Evolutionary conservation across 2,113 vertebrate species (phyloP).

Genomic region (Microcebus lehilahytsara): DNA sequence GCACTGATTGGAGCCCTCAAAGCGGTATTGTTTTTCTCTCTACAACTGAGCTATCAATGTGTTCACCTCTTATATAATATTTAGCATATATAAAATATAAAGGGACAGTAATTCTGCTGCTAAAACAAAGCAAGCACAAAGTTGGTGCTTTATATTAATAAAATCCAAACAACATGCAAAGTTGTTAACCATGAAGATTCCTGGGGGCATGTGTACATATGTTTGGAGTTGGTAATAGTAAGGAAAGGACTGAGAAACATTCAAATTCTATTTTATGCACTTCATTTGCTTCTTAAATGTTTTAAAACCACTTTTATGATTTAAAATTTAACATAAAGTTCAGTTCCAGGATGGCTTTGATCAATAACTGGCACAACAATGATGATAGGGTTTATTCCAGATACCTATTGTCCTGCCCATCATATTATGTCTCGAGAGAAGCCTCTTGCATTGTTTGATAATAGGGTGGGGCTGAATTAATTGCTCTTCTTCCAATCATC

Average conservation of each 20-base stretch:
- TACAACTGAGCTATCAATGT: neutral
- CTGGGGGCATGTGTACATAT: neutral
- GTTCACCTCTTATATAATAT: neutral
- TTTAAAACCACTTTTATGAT: neutral
- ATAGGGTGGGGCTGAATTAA: neutral
- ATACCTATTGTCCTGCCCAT: neutral
- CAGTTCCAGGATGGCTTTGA: neutral
- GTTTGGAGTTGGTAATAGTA: neutral
- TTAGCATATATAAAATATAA: neutral
- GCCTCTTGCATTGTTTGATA: neutral
- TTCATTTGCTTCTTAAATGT: neutral
- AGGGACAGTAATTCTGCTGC: neutral
- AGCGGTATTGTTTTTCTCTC: neutral
- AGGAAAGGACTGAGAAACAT: neutral
- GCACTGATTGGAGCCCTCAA: neutral
- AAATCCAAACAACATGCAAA: neutral
- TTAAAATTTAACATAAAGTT: neutral
- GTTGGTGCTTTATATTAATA: neutral
- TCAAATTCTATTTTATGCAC: neutral
- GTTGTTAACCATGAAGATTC: neutral
- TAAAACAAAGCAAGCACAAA: neutral
- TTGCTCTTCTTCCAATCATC: neutral
- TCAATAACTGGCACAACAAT: neutral
- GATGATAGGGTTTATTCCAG: neutral
- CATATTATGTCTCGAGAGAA: neutral